Percentiles rank a stretch among this genome's conserved stretches.
These are phyloP conservation scores for Cylindroiulus punctatus DNA, from an alignment of 2,888 invertebrate species.

Conservation along the genomic window DNA sequence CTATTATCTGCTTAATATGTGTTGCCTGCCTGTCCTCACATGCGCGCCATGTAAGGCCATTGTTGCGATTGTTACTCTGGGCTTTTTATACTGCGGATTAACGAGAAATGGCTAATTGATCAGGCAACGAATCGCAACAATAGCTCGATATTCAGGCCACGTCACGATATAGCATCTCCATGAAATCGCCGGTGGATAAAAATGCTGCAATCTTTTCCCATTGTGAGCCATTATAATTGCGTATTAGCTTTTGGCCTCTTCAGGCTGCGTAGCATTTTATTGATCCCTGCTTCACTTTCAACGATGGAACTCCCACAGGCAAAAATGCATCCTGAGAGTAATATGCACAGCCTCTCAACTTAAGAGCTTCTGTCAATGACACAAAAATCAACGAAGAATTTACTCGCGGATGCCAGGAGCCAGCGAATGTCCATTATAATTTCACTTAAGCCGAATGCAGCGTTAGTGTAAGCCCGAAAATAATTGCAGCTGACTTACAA, in stretches of 20 bases:
- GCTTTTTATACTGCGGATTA: background rate
- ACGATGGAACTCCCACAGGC: background rate
- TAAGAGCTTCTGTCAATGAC: constrained; percentile 26
- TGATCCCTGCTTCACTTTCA: background rate
- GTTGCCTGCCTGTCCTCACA: constrained; percentile 15
- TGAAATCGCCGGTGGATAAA: constrained; percentile 13
- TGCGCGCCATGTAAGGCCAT: background rate
- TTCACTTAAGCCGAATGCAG: constrained; percentile 8
- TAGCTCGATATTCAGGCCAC: background rate
- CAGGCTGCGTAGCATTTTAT: background rate
- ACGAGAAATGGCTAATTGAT: constrained; percentile 4
- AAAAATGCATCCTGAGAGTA: constrained; percentile 28
- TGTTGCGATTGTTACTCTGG: background rate
- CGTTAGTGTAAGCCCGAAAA: background rate
- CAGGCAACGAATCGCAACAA: background rate
- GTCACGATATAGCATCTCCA: background rate
- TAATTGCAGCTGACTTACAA: constrained; percentile 28
- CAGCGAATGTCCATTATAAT: constrained; percentile 3
- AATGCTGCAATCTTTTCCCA: background rate
- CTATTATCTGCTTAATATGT: constrained; percentile 6
- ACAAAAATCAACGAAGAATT: background rate
- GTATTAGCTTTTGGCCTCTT: constrained; percentile 38
- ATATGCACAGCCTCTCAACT: constrained; percentile 30
- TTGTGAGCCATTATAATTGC: constrained; percentile 22
- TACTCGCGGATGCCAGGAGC: background rate